Evolutionary conservation across 2,888 invertebrate species (phyloP).

Genomic region (Euzetes globulus): DNA sequence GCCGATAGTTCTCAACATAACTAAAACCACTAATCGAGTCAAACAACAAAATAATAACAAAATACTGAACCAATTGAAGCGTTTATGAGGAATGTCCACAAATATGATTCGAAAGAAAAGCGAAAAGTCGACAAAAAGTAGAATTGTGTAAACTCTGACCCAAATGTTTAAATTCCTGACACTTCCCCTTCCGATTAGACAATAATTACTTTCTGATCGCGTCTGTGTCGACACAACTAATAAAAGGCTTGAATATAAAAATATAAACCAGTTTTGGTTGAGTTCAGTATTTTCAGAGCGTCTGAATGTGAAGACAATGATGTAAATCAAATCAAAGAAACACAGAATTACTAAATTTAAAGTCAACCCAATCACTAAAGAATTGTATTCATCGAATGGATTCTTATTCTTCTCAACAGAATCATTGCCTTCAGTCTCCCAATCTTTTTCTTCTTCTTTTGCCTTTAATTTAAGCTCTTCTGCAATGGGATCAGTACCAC

Average conservation of each 20-base stretch:
- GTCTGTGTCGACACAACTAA: neutral
- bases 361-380: neutral
- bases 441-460: too few relatives aligned
- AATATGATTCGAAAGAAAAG: neutral
- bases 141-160: neutral
- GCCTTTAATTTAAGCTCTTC: neutral
- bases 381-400: too few relatives aligned
- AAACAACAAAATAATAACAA: neutral
- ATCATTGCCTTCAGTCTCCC: too few relatives aligned
- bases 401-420: too few relatives aligned
- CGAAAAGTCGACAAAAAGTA: neutral
- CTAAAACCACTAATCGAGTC: neutral
- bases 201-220: neutral
- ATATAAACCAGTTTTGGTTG: neutral
- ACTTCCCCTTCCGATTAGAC: neutral
- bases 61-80: neutral
- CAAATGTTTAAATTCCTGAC: neutral
- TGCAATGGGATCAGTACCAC: neutral
- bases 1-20: neutral
- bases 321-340: neutral
- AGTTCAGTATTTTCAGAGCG: neutral
- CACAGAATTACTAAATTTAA: neutral
- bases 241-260: neutral
- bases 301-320: neutral
- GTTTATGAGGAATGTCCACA: neutral